phyloP scores from a whole-genome alignment of 2,888 invertebrate species.

The Girardia tigrina region DNA sequence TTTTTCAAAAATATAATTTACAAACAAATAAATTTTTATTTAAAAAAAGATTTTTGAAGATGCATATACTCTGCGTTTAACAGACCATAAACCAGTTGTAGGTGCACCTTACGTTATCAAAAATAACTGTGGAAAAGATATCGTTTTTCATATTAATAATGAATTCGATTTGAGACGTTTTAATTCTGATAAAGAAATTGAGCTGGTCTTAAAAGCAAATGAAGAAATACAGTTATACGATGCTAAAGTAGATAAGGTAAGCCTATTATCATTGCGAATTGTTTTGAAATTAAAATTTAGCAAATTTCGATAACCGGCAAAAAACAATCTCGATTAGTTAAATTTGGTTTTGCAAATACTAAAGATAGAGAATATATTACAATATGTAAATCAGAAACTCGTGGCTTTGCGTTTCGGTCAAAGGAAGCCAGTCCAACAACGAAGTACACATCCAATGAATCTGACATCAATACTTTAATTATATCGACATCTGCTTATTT shows the following conservation, averaged over 20 bases:
- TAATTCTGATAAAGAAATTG: background rate
- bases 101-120: slow-evolving; percentile 13
- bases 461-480: background rate
- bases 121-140: slow-evolving; percentile 19
- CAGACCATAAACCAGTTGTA: background rate
- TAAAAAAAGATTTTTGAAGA: slow-evolving; percentile 18
- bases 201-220: background rate
- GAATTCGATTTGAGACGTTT: background rate
- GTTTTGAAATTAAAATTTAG: no score
- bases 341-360: background rate
- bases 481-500: background rate
- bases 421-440: background rate
- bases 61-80: background rate
- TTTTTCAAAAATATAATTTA: background rate
- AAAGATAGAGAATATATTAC: background rate
- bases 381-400: background rate
- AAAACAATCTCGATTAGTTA: background rate
- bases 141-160: background rate
- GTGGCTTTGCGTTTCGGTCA: background rate
- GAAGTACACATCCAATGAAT: background rate
- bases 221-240: background rate
- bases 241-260: background rate
- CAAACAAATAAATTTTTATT: background rate
- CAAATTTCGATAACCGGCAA: background rate
- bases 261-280: background rate